Evolutionary conservation across 2,797 vertebrate species (phyloP), one percentile per base, ranked within the genome.

Genomic region (Malurus splendens): DNA sequence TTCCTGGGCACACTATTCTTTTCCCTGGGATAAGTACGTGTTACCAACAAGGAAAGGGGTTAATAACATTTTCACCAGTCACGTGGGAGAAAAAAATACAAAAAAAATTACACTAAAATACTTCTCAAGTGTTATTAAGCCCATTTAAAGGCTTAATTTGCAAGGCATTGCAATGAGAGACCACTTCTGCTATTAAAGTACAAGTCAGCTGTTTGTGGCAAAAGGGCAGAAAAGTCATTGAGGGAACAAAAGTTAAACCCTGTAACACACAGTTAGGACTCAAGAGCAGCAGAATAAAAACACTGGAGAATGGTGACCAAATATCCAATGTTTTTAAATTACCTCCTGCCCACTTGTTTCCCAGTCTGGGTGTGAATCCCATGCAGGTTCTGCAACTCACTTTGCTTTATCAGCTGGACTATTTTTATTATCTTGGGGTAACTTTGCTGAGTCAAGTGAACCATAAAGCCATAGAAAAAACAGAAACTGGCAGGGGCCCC

Each of bases 1-100:
- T 79, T 61, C 54, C 47, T 38, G 17, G 23, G 14, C 36, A 76
- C 17, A 76, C 45, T 14, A 30, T 14, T 64, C 42, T 64, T 62
- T 80, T 60, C 28, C 50, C 47, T 12, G 5, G 44, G 14, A 8
- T 47, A 82, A 59, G 12, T 50, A 30, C 5, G 19, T 44, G 14
- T 59, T 74, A 74, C 22, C 50, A 64, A 5, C 19, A 56, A 66
- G 23, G 22, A 14, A 76, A 3, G 0, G 38, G 8, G 15, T 23
- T 76, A 76, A 41, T 36, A 73, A 77, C 14, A 36, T 38, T 84
- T 66, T 38, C 25, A 77, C 23, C 48, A 47, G 50, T 54, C 36
- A n/a, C 0, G 0, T 7, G 11, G 9, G 30, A 18, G 8, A 14
- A 51, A 45, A 48, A 77, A n/a, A 70, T 6, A n/a, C 4, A 10